phyloP scores from a whole-genome alignment of 53 echinoderm and acorn worm genomes.

The Glandiceps talaboti region DNA sequence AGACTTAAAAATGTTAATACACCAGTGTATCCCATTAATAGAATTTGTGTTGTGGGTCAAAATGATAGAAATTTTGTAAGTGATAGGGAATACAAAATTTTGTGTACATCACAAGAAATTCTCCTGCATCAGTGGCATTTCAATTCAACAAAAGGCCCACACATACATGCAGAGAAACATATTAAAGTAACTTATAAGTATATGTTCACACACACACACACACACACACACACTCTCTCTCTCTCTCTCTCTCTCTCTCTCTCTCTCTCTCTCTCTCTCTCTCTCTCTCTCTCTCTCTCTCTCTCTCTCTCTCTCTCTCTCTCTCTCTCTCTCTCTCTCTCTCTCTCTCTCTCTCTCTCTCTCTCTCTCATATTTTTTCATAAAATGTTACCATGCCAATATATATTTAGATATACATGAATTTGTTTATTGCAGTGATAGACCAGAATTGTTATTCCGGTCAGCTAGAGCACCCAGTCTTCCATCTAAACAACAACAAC shows the following conservation, averaged over 20 bases:
- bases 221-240: background rate
- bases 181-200: no score
- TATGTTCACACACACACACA: constrained; percentile 18
- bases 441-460: constrained; percentile 10
- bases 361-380: constrained; percentile 4
- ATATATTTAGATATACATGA: constrained; percentile 5
- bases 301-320: background rate
- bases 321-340: constrained; percentile 11
- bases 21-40: no score
- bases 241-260: background rate
- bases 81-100: no score
- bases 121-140: no score
- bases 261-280: background rate
- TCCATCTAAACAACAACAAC: constrained; percentile 4
- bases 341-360: constrained; percentile 3
- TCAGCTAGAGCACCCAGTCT: constrained; percentile 5
- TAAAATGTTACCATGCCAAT: constrained; percentile 9
- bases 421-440: background rate
- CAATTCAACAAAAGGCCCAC: no score
- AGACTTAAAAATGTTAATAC: no score
- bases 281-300: background rate
- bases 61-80: no score
- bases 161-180: no score
- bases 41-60: no score
- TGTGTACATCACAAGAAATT: no score